Evolutionary conservation across 2,113 vertebrate genomes (phyloP).

Genomic region (Pseudopipra pipra): DNA sequence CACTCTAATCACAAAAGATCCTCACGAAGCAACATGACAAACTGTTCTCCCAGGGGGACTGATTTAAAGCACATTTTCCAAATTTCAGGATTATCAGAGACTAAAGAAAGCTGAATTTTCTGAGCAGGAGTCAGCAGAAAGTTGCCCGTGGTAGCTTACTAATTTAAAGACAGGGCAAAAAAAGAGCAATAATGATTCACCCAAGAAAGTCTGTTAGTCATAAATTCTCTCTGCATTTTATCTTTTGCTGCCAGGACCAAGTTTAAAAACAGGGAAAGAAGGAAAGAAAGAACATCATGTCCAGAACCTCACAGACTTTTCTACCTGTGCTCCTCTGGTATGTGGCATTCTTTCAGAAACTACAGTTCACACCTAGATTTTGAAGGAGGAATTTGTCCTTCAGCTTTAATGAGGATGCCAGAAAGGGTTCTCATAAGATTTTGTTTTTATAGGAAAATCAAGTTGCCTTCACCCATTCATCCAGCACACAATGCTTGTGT

Average conservation of each 20-base stretch:
- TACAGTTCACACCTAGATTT: background rate
- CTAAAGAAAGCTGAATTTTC: conserved; percentile 1
- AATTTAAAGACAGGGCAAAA: background rate
- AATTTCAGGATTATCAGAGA: background rate
- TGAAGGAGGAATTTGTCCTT: background rate
- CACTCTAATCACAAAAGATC: conserved; percentile 75
- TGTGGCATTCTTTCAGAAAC: background rate
- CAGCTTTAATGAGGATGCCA: background rate
- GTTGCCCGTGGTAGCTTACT: background rate
- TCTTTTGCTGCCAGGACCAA: background rate
- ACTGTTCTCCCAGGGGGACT: conserved; percentile 71
- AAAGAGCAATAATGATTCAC: background rate
- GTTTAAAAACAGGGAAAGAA: background rate
- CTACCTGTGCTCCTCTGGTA: background rate
- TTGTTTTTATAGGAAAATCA: background rate
- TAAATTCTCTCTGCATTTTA: background rate
- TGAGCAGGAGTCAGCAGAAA: conserved; percentile 30
- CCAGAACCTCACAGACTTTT: background rate
- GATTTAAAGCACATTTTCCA: conserved; percentile 41
- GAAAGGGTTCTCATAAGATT: background rate
- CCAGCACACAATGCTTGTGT: background rate
- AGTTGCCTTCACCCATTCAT: background rate
- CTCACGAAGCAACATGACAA: conserved; percentile 79
- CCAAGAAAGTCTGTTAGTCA: background rate
- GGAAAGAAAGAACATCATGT: background rate